Evolutionary conservation across 2,113 vertebrate species (phyloP), one percentile per base, ranked within the genome.

Genomic region (Anhinga rufa): DNA sequence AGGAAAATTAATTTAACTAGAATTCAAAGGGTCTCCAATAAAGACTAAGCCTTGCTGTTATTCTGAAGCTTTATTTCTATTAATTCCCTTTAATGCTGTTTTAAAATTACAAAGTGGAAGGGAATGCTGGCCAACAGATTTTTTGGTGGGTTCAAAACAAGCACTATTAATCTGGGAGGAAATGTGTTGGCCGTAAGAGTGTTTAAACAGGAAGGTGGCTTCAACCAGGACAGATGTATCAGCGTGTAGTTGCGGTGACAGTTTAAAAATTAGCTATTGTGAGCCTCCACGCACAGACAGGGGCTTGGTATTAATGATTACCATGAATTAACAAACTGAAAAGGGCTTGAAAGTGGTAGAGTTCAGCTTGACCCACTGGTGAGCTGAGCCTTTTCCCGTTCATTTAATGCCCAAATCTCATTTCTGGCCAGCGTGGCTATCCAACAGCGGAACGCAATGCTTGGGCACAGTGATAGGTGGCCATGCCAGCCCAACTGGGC

Each of bases 231-330:
- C 55, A 38, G 42, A 5, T 2, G 29, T n/a, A 85, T 54, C 64
- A 62, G 60, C 0, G 0, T 80, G 75, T 38, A 48, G 77, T 8
- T 51, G 49, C 2, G 15, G 77, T 79, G 74, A 89, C 88, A 79
- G 81, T 61, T 97, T 89, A 95, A 96, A 93, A 90, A 95, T 92
- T 76, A 92, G 94, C 82, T 85, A 92, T 94, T 93, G 94, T 96
- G 82, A 83, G 68, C 82, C 79, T 77, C 58, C 57, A 21, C 6
- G 3, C 28, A 54, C 0, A 8, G 88, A 38, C 62, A 74, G 58
- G 70, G n/a, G 28, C 82, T 90, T 42, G 46, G 54, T 48, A 95
- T 95, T 95, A 95, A 96, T 91, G 75, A 96, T 97, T 96, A 95
- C 81, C 81, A 10, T 2, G 40, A 89, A 86, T 44, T 55, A 88